Evolutionary conservation across 2,113 vertebrate species (phyloP).

Genomic region (Emydocephalus ijimae): DNA sequence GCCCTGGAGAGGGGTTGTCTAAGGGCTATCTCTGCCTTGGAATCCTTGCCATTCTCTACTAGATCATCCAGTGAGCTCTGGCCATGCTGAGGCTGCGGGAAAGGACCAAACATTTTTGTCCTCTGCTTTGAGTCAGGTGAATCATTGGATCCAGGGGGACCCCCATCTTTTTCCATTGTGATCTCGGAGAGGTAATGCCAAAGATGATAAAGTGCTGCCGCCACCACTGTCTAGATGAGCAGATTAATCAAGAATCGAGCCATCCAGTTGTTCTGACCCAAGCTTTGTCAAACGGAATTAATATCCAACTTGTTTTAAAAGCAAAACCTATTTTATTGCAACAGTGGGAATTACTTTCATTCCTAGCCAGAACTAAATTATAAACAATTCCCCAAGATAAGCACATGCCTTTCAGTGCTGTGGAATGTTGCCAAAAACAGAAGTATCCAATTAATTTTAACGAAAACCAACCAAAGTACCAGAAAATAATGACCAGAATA

Average conservation of each 20-base stretch:
- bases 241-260: not conserved
- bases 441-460: no score
- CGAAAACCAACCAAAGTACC: no score
- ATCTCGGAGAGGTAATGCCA: not conserved
- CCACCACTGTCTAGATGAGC: not conserved
- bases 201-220: not conserved
- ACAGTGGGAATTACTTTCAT: no score
- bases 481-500: no score
- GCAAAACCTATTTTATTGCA: no score
- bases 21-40: not conserved
- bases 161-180: not conserved
- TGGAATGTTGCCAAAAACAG: no score
- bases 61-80: not conserved
- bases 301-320: no score
- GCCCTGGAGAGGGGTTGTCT: not conserved
- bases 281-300: no score
- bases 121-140: not conserved
- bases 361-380: no score
- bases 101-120: not conserved
- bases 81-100: not conserved
- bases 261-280: not conserved
- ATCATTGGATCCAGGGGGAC: not conserved
- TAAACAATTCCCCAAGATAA: no score
- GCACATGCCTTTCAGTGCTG: no score
- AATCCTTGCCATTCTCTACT: not conserved